Conservation (phyloP, 1,140 invertebrate species). For the Zelostemma sp. region DNA sequence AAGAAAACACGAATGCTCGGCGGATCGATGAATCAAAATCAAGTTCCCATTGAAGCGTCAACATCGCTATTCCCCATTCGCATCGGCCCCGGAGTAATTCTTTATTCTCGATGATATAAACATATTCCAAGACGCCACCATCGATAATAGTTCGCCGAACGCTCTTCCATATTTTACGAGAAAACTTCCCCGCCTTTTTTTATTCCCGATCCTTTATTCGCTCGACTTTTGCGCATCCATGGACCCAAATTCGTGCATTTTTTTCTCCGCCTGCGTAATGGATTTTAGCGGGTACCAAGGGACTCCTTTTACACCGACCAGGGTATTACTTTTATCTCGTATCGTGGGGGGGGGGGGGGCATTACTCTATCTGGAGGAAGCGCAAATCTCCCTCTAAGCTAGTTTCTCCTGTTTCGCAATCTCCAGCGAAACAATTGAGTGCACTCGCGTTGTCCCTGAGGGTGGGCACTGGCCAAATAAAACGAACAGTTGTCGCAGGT, state of each 20-base stretch:
- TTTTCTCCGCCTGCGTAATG: slow-evolving; percentile 36
- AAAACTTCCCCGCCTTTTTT: background rate
- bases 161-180: background rate
- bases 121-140: slow-evolving; percentile 13
- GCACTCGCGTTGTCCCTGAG: slow-evolving; percentile 46
- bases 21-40: slow-evolving; percentile 48
- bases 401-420: slow-evolving; percentile 63
- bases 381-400: slow-evolving; percentile 54
- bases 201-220: too few species aligned
- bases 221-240: too few species aligned
- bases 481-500: slow-evolving; percentile 1
- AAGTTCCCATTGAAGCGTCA: slow-evolving; percentile 42
- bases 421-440: slow-evolving; percentile 63
- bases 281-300: slow-evolving; percentile 43
- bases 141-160: background rate
- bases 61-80: slow-evolving; percentile 12
- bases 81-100: slow-evolving; percentile 24
- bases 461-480: slow-evolving; percentile 20
- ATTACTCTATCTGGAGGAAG: slow-evolving; percentile 26
- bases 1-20: slow-evolving; percentile 25
- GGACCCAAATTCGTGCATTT: slow-evolving; percentile 15
- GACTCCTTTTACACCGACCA: slow-evolving; percentile 28
- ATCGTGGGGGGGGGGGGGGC: too few species aligned
- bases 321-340: slow-evolving; percentile 23
- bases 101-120: slow-evolving; percentile 21